Evolutionary conservation across 2,797 vertebrate species (phyloP).

Genomic region (Buceros bicornis): DNA sequence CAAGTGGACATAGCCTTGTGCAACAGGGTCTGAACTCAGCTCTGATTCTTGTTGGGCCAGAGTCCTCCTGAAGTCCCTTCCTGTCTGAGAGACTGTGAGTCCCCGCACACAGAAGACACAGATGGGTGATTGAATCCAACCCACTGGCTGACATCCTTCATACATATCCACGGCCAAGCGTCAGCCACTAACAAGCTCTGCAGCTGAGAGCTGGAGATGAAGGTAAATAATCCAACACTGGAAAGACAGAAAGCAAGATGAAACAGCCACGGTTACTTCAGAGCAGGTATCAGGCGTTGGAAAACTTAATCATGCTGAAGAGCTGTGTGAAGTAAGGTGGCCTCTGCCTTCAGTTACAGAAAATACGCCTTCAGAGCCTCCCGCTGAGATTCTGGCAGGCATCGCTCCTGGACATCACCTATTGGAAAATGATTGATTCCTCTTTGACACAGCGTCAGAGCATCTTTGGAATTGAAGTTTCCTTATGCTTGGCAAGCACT

Average conservation of each 20-base stretch:
- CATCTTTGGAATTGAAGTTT: constrained; percentile 33
- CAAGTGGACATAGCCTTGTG: background rate
- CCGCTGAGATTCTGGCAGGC: background rate
- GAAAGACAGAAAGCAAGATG: background rate
- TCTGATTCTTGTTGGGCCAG: background rate
- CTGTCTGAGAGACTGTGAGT: background rate
- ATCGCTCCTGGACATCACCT: background rate
- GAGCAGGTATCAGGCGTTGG: no score
- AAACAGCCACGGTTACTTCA: background rate
- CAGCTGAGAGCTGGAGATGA: background rate
- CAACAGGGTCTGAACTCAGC: background rate
- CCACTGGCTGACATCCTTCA: background rate
- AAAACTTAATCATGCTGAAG: background rate
- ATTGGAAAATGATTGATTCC: constrained; percentile 14
- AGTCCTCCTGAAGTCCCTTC: background rate
- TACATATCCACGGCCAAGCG: background rate
- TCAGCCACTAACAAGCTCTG: background rate
- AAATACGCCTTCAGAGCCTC: background rate
- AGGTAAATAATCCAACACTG: background rate
- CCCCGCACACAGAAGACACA: background rate
- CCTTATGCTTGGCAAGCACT: constrained; percentile 28
- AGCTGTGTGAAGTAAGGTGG: background rate
- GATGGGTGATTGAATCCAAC: background rate
- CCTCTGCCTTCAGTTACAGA: background rate
- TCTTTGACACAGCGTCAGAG: background rate